Percentiles rank a stretch among this genome's conserved stretches.
Evolutionary conservation across 2,113 vertebrate species (phyloP).

Genomic region (Mesembrinibis cayennensis): DNA sequence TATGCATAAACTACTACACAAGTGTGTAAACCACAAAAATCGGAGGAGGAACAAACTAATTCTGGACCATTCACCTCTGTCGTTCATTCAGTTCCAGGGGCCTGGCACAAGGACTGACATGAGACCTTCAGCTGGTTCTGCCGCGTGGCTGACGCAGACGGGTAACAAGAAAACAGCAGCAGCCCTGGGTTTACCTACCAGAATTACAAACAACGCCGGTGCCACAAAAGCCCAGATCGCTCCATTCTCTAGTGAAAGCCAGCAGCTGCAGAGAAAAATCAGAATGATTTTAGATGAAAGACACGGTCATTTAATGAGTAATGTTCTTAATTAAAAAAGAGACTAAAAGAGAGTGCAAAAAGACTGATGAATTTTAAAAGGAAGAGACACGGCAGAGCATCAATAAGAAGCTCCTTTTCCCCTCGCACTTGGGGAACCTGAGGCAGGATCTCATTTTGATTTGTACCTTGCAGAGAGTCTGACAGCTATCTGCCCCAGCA

Average conservation of each 20-base stretch:
- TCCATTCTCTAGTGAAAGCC: constrained; percentile 88
- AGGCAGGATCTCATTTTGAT: background rate
- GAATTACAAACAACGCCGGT: constrained; percentile 89
- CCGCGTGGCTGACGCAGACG: background rate
- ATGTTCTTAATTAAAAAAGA: background rate
- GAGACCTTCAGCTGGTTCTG: background rate
- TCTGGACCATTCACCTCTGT: background rate
- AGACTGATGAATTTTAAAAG: background rate
- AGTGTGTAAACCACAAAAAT: background rate
- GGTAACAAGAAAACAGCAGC: background rate
- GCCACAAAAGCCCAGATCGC: constrained; percentile 98
- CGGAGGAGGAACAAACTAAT: background rate
- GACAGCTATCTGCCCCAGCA: background rate
- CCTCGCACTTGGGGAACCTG: fast-evolving
- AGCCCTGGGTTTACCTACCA: constrained; percentile 75
- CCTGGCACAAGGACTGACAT: background rate
- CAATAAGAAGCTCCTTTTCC: background rate
- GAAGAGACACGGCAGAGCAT: fast-evolving
- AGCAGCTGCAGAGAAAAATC: constrained; percentile 81
- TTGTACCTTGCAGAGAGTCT: background rate
- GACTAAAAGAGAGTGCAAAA: background rate
- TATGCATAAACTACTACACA: background rate
- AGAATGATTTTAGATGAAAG: background rate
- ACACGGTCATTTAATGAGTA: background rate
- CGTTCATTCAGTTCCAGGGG: background rate